Evolutionary conservation across 2,113 vertebrate genomes (phyloP), one percentile per base, ranked within the genome.

Genomic region (Gymnobelideus leadbeateri): DNA sequence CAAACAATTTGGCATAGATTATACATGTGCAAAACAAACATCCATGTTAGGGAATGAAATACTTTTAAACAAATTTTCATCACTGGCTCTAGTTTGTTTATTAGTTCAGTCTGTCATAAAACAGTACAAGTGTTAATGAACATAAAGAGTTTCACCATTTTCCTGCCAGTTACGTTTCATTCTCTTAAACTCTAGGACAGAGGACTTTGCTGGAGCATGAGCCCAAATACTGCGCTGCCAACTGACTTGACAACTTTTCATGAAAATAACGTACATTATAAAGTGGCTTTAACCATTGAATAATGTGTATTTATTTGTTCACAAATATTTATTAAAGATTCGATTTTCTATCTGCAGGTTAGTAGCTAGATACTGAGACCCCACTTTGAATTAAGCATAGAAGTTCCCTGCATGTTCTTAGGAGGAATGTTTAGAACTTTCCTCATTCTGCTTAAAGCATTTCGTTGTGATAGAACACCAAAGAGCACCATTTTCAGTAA

Each of bases 141-240:
- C 92, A 55, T 55, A 95, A 95, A 55, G 53, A 84, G 68, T 28
- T 16, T 90, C 90, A 92, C 47, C 84, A 21, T 24, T 91, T 6
- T 91, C 93, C 92, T 90, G 92, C 43, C 84, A 90, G 23, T 96
- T 93, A 54, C 91, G 24, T 92, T 94, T 95, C 93, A 91, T 93
- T 1, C 23, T n/a, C 19, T 94, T 11, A 2, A 19, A 10, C 12
- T 95, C 0, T 95, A 89, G 93, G 68, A 96, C 94, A 90, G 55
- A 97, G 93, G 94, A 61, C 84, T 96, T 92, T 61, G 94, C 46
- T 52, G 95, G 57, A 95, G 94, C 96, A 51, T 96, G 95, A 96
- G 84, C 46, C 26, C 89, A 53, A 37, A 84, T 95, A 52, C 68
- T 95, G 51, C 89, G 91, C 52, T 12, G 92, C 26, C 54, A 96